Conservation (phyloP, 2,888 invertebrate species). For the Caenorhabditis sulstoni region DNA sequence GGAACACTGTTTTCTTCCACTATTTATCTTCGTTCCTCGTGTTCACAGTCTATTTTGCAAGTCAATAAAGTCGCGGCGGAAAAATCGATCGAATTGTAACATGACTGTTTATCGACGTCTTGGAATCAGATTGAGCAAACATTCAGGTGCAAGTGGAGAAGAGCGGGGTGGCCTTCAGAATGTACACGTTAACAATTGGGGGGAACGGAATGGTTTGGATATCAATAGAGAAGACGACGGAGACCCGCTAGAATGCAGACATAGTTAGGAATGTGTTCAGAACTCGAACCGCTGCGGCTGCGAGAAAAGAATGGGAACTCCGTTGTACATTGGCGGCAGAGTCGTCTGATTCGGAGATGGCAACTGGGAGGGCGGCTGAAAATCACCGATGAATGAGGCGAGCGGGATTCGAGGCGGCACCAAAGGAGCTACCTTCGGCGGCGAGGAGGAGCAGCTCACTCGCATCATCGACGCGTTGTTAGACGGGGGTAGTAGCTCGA, state of each 20-base stretch:
- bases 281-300: conserved; percentile 35
- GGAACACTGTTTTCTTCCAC: neutral
- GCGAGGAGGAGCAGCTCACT: conserved; percentile 36
- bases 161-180: neutral
- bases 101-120: neutral
- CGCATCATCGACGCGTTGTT: conserved; percentile 31
- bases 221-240: neutral
- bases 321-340: conserved; percentile 37
- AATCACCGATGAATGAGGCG: neutral
- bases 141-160: neutral
- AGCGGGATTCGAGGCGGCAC: neutral
- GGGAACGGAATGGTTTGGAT: neutral
- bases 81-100: neutral
- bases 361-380: conserved; percentile 44
- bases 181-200: conserved; percentile 18
- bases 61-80: conserved; percentile 38
- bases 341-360: conserved; percentile 45
- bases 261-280: conserved; percentile 9
- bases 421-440: conserved; percentile 40
- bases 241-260: conserved; percentile 10
- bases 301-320: conserved; percentile 41
- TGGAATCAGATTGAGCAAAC: conserved; percentile 1
- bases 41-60: neutral
- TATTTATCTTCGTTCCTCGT: neutral
- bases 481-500: conserved; percentile 14